Evolutionary conservation across 2,888 invertebrate genomes (phyloP).

Genomic region (Dendrolimus houi): DNA sequence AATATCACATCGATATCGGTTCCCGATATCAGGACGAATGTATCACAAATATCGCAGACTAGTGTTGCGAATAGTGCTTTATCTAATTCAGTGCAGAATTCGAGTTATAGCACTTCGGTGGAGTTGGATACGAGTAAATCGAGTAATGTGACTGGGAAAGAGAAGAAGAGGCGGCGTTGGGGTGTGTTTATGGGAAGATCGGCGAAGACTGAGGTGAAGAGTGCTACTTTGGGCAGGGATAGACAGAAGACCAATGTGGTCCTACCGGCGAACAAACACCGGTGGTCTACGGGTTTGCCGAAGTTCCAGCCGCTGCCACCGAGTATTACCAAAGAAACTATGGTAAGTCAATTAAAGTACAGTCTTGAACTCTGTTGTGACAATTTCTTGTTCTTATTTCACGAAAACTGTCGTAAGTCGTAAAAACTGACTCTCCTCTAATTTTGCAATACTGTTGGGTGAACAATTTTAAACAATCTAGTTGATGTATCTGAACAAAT

Average conservation of each 20-base stretch:
- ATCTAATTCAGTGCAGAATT: constrained; percentile 41
- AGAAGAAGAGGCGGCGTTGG: constrained; percentile 81
- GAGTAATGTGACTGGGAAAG: constrained; percentile 58
- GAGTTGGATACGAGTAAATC: constrained; percentile 34
- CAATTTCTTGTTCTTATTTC: background rate
- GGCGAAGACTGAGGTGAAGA: constrained; percentile 76
- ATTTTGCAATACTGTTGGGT: background rate
- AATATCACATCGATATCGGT: constrained; percentile 61
- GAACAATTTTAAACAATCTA: too few species aligned
- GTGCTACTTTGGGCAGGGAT: constrained; percentile 82
- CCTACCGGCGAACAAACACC: constrained; percentile 71
- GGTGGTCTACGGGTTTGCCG: constrained; percentile 84
- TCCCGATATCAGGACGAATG: constrained; percentile 18
- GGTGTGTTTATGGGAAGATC: constrained; percentile 81
- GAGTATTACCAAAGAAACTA: constrained; percentile 86
- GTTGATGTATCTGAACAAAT: too few species aligned
- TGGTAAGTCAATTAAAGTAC: constrained; percentile 68
- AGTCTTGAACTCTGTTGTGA: too few species aligned
- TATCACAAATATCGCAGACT: constrained; percentile 10
- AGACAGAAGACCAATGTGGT: constrained; percentile 69
- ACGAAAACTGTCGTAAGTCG: background rate
- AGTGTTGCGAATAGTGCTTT: constrained; percentile 34
- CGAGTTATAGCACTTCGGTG: constrained; percentile 44
- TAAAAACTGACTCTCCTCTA: background rate
- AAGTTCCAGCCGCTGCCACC: constrained; percentile 83